phyloP scores from a whole-genome alignment of 2,113 vertebrate genomes.

The Phalacrocorax pelagicus region DNA sequence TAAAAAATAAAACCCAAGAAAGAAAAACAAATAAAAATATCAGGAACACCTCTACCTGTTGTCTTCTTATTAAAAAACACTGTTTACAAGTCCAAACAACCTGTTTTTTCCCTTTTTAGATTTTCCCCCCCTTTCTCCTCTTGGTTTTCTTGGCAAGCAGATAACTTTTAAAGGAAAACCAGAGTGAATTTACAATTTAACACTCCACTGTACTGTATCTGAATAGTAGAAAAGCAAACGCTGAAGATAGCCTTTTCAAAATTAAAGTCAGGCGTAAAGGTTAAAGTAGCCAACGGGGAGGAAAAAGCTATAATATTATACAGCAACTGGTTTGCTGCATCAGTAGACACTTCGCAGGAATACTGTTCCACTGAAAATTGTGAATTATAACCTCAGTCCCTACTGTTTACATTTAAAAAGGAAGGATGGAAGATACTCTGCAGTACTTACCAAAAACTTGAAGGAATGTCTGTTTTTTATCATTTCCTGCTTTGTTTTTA shows the following conservation, averaged over 20 bases:
- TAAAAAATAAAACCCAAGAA: not conserved
- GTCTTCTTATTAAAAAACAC: not conserved
- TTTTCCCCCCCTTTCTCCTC: not conserved
- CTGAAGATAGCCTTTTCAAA: not conserved
- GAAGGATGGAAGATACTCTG: not conserved
- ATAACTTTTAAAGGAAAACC: not conserved
- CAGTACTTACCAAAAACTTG: conserved; percentile 94
- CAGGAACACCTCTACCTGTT: not conserved
- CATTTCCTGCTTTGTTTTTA: conserved; percentile 91
- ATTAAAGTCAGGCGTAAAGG: not conserved
- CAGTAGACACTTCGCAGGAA: not conserved
- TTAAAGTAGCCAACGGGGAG: not conserved
- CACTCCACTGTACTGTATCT: not conserved
- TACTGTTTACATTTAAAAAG: not conserved
- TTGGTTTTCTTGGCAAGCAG: not conserved
- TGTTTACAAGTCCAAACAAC: not conserved
- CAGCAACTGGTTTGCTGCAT: not conserved
- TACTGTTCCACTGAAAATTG: not conserved
- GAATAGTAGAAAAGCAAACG: not conserved
- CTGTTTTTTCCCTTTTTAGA: not conserved
- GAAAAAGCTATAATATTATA: not conserved
- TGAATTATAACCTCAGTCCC: not conserved
- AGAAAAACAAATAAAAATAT: not conserved
- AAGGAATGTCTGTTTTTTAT: conserved; percentile 88
- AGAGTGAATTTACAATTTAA: not conserved